Evolutionary conservation across 2,113 vertebrate species (phyloP).

Genomic region (Gnathonemus longibarbis): DNA sequence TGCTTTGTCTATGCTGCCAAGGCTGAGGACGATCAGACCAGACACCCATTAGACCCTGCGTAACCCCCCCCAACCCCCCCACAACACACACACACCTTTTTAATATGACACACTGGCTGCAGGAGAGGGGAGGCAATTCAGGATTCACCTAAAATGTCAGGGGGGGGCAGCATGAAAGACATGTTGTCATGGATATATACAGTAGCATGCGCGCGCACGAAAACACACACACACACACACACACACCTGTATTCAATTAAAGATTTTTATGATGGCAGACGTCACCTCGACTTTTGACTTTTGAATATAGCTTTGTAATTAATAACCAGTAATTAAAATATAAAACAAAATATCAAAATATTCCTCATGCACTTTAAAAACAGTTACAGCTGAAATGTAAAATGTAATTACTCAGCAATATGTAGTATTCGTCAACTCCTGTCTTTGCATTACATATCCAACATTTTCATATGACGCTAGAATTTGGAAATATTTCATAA

Average conservation of each 20-base stretch:
- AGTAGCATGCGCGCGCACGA: slow-evolving; percentile 19
- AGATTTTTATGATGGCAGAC: neutral
- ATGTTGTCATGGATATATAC: slow-evolving; percentile 86
- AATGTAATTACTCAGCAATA: neutral
- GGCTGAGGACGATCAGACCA: slow-evolving; percentile 99
- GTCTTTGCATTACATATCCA: neutral
- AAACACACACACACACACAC: slow-evolving; percentile 7
- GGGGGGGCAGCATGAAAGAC: slow-evolving; percentile 85
- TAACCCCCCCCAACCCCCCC: slow-evolving; percentile 53
- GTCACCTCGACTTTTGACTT: neutral
- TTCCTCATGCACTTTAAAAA: neutral
- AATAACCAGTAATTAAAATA: neutral
- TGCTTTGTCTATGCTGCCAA: slow-evolving; percentile 99
- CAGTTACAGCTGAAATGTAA: neutral
- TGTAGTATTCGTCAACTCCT: neutral
- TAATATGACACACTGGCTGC: slow-evolving; percentile 93
- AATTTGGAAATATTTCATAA: neutral
- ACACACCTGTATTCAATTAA: neutral
- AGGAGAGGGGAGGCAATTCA: slow-evolving; percentile 95
- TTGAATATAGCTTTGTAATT: neutral
- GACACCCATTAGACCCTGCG: slow-evolving; percentile 99
- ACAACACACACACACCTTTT: slow-evolving; percentile 43
- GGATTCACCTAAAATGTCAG: slow-evolving; percentile 98
- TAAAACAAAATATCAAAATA: neutral
- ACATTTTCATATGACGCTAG: neutral